These are phyloP conservation scores for Scaptomyza parva DNA, from an alignment of 2,888 invertebrate species.

Conservation along the genomic window DNA sequence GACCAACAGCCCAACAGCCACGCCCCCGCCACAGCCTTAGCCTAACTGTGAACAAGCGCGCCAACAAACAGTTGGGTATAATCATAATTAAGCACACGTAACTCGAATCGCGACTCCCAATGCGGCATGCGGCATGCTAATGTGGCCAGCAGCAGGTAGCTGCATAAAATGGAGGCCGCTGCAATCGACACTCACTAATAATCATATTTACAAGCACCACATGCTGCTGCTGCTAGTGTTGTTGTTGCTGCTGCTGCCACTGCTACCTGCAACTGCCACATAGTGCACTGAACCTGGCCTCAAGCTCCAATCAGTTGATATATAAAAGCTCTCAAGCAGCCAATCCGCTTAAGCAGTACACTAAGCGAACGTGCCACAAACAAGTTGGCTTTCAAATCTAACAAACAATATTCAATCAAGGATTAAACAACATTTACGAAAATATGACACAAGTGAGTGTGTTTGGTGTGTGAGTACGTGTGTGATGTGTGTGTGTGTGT, in stretches of 20 bases:
- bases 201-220: slow-evolving; percentile 44
- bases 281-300: slow-evolving; percentile 71
- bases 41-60: slow-evolving; percentile 22
- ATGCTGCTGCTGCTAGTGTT: slow-evolving; percentile 31
- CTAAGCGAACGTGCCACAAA: slow-evolving; percentile 54
- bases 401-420: slow-evolving; percentile 16
- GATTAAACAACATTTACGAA: slow-evolving; percentile 42
- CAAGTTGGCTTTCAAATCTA: slow-evolving; percentile 38
- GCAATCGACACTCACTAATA: slow-evolving; percentile 44
- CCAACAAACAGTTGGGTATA: slow-evolving; percentile 60
- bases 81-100: slow-evolving; percentile 72
- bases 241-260: slow-evolving; percentile 31
- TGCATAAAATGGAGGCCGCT: slow-evolving; percentile 54
- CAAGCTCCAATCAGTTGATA: slow-evolving; percentile 8
- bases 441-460: slow-evolving; percentile 65
- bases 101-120: slow-evolving; percentile 32
- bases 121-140: slow-evolving; percentile 61
- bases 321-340: slow-evolving; percentile 59
- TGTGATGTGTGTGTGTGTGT: too few relatives aligned
- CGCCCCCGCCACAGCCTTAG: slow-evolving; percentile 12
- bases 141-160: slow-evolving; percentile 34
- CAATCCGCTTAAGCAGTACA: slow-evolving; percentile 60
- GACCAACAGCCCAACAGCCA: slow-evolving; percentile 36
- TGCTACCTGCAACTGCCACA: slow-evolving; percentile 23
- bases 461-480: slow-evolving; percentile 52